Evolutionary conservation across 1,140 invertebrate genomes (phyloP).

Genomic region (Papilio polyxenes): DNA sequence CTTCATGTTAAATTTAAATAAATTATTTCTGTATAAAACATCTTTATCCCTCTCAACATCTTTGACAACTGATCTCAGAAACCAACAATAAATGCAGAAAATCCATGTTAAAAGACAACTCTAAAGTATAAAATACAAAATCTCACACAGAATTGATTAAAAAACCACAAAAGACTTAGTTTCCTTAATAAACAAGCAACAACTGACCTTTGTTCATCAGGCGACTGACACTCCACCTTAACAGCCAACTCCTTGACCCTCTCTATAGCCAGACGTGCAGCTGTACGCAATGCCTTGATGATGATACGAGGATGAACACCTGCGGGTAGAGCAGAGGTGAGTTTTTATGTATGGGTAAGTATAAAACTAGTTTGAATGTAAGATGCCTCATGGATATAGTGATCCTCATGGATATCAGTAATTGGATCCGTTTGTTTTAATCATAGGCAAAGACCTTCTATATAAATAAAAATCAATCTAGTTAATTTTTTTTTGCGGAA

Average conservation of each 20-base stretch:
- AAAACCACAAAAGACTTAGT: too few relatives aligned
- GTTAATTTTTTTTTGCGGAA: too few relatives aligned
- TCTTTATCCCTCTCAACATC: too few relatives aligned
- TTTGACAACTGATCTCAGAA: too few relatives aligned
- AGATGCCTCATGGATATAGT: constrained; percentile 46
- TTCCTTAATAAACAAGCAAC: too few relatives aligned
- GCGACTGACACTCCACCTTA: constrained; percentile 85
- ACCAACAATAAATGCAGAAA: too few relatives aligned
- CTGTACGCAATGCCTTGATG: constrained; percentile 92
- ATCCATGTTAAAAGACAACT: too few relatives aligned
- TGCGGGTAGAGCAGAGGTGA: constrained; percentile 32
- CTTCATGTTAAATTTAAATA: too few relatives aligned
- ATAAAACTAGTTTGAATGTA: constrained; percentile 27
- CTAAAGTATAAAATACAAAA: too few relatives aligned
- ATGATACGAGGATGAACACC: constrained; percentile 96
- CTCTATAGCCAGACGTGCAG: constrained; percentile 89
- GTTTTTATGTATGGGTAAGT: not conserved
- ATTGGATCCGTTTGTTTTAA: constrained; percentile 56
- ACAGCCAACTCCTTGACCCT: constrained; percentile 94
- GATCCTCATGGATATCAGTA: constrained; percentile 50
- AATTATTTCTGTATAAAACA: not conserved
- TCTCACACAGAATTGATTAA: too few relatives aligned
- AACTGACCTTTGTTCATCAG: constrained; percentile 69
- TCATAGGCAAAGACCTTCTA: constrained; percentile 40
- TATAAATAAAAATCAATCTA: too few relatives aligned